Conservation (phyloP, 2,888 invertebrate species). For the Epistrophella euchroma region DNA sequence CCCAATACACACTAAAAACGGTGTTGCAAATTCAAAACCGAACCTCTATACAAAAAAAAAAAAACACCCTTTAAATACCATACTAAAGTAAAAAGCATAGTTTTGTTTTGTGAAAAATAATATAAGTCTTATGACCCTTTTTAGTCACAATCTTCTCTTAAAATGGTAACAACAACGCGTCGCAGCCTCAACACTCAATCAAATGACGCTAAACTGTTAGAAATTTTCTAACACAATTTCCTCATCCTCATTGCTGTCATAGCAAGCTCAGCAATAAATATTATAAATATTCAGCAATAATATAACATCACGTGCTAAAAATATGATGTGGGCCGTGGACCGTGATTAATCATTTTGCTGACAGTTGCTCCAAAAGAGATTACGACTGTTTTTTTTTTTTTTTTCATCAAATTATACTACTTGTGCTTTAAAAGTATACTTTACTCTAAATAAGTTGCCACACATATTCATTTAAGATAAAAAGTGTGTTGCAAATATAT, state of each 20-base stretch:
- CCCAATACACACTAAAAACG: too few species aligned
- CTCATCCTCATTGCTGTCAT: conserved; percentile 9
- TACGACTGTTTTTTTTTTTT: conserved; percentile 15
- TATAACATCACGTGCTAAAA: conserved; percentile 49
- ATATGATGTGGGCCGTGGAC: conserved; percentile 34
- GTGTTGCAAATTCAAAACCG: too few species aligned
- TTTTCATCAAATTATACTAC: not conserved
- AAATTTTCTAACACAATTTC: not conserved
- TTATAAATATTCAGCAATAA: conserved; percentile 47
- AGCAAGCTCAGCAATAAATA: conserved; percentile 13
- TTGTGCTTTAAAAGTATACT: not conserved
- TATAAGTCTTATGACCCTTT: too few species aligned
- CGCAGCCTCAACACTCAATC: not conserved
- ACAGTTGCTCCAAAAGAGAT: conserved; percentile 47
- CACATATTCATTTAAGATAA: not conserved
- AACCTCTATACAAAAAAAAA: too few species aligned
- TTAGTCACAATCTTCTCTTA: not conserved
- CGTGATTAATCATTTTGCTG: conserved; percentile 51
- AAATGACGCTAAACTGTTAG: not conserved
- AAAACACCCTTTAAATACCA: too few species aligned
- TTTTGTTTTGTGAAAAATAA: too few species aligned
- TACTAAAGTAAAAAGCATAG: too few species aligned
- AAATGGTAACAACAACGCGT: not conserved
- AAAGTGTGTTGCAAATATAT: conserved; percentile 20
- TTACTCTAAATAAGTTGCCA: not conserved